phyloP scores from a whole-genome alignment of 2,888 invertebrate genomes.

The Nebria brevicollis region DNA sequence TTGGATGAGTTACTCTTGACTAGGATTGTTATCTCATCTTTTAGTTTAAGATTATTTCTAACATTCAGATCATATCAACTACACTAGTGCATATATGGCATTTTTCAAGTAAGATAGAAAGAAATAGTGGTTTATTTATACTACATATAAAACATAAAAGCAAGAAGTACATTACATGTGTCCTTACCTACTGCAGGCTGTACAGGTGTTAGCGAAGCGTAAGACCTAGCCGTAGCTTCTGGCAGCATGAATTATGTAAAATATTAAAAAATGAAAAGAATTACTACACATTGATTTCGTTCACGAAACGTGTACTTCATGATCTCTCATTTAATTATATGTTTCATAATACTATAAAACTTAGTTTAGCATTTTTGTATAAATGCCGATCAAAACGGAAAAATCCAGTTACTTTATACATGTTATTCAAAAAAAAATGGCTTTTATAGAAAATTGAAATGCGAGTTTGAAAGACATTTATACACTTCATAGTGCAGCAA shows the following conservation, averaged over 20 bases:
- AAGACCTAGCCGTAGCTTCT: slow-evolving; percentile 66
- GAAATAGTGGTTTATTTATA: slow-evolving; percentile 13
- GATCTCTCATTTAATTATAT: neutral
- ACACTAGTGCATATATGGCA: slow-evolving; percentile 18
- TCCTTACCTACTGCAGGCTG: slow-evolving; percentile 66
- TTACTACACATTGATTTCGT: neutral
- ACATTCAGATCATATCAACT: neutral
- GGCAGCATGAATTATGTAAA: slow-evolving; percentile 56
- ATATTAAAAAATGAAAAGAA: slow-evolving; percentile 32
- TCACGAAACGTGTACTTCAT: neutral
- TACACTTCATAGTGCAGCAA: neutral
- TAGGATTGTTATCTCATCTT: neutral
- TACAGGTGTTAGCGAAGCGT: slow-evolving; percentile 68
- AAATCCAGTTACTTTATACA: neutral
- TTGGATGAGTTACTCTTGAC: neutral
- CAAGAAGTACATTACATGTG: slow-evolving; percentile 40
- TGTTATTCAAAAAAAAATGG: neutral
- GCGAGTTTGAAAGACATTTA: neutral
- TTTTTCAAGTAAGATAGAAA: neutral
- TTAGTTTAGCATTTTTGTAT: neutral
- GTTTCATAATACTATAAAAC: neutral
- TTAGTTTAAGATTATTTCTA: neutral
- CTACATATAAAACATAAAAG: slow-evolving; percentile 29
- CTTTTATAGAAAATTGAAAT: neutral
- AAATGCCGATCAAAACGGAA: neutral